Evolutionary conservation across 2,797 vertebrate genomes (phyloP), one percentile per base, ranked within the genome.

Genomic region (Megalops cyprinoides): DNA sequence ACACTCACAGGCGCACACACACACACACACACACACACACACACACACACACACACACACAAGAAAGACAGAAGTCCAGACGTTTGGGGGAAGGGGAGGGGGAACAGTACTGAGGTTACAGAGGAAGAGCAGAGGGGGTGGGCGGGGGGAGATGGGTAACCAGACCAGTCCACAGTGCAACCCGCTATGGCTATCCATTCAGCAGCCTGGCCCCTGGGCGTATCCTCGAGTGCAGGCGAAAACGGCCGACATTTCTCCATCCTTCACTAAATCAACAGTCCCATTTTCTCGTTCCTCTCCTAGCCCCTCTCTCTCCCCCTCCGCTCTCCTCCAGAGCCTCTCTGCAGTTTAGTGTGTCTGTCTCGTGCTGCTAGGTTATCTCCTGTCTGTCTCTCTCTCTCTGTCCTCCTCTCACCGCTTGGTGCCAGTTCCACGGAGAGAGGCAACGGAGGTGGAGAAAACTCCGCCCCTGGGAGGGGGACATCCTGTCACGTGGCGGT

Each of bases 401-500:
- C 28, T 44, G 42, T 77, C 28, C n/a, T n/a, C 28, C 48, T 49
- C 48, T 73, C 28, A 42, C 14, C 37, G 31, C 37, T 53, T 0
- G 3, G 2, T 15, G 1, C 37, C 8, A 37, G 39, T 18, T 69
- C 65, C 37, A 42, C 1, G 78, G 34, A 28, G 37, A 28, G 37
- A 42, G 34, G 44, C 8, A 9, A 28, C 6, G 39, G 65, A 69
- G 65, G 20, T 69, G 65, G 34, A 82, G 80, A 80, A 65, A 82
- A 81, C 65, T 75, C 85, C 86, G 81, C 87, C 87, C 80, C 79
- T 83, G 78, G 84, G 82, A 44, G 86, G 76, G 42, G 84, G 85
- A 46, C 82, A 76, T 91, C 87, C 92, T 93, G 94, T 98, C 97
- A 99, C 97, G 97, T 98, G 84, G 97, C 97, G 74, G 97, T 97